phyloP scores from a whole-genome alignment of 2,888 invertebrate species.

The Diaperis boleti region DNA sequence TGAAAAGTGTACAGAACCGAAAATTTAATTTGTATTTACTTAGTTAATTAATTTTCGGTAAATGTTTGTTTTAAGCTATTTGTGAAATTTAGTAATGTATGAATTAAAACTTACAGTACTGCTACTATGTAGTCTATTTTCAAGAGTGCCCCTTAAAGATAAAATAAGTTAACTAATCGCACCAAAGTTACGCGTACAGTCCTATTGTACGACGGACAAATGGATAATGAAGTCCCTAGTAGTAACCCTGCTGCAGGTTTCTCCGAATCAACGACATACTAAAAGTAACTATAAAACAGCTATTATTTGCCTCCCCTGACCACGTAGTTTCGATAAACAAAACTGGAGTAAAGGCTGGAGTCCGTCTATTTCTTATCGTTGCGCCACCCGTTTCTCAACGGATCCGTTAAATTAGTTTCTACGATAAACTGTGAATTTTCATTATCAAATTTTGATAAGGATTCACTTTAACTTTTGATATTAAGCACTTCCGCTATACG shows the following conservation, averaged over 20 bases:
- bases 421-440: conserved; percentile 51
- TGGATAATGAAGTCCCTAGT: conserved; percentile 56
- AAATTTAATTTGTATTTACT: conserved; percentile 50
- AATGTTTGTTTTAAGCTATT: conserved; percentile 36
- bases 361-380: conserved; percentile 43
- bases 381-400: conserved; percentile 39
- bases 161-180: conserved; percentile 42
- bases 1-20: conserved; percentile 44
- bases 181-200: conserved; percentile 36
- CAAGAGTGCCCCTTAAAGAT: conserved; percentile 38
- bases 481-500: conserved; percentile 57
- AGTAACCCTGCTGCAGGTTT: conserved; percentile 52
- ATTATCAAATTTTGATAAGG: conserved; percentile 58
- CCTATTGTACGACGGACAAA: conserved; percentile 44
- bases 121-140: conserved; percentile 32
- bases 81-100: conserved; percentile 35
- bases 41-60: conserved; percentile 42
- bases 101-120: conserved; percentile 23
- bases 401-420: conserved; percentile 42
- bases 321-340: conserved; percentile 50
- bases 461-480: conserved; percentile 61
- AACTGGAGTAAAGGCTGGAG: conserved; percentile 43
- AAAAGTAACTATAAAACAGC: conserved; percentile 59
- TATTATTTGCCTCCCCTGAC: conserved; percentile 55
- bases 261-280: conserved; percentile 56